Evolutionary conservation across 2,888 invertebrate species (phyloP).

Genomic region (Dinocampus coccinellae): DNA sequence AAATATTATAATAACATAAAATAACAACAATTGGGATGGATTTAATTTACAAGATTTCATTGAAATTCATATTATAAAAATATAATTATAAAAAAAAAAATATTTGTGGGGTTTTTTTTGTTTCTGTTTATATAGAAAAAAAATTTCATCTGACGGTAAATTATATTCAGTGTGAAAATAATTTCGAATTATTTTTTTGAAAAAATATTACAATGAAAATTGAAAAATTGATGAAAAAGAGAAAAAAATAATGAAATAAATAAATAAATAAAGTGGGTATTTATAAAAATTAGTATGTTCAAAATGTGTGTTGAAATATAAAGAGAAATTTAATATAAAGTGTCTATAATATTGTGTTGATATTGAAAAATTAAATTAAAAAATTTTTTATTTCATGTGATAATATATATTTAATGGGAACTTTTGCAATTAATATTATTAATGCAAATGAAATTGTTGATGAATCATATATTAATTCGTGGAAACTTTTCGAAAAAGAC

Average conservation of each 20-base stretch:
- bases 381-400: too few relatives aligned
- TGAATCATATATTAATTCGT: too few relatives aligned
- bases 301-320: constrained; percentile 44
- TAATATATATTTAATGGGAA: constrained; percentile 7
- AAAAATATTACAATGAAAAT: too few relatives aligned
- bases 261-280: constrained; percentile 38
- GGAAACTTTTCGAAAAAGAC: not conserved
- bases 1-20: not conserved
- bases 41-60: constrained; percentile 18
- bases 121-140: not conserved
- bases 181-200: too few relatives aligned
- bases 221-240: constrained; percentile 29
- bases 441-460: not conserved
- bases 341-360: constrained; percentile 28
- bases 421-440: not conserved
- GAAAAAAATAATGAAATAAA: constrained; percentile 34
- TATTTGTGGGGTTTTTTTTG: not conserved
- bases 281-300: constrained; percentile 40
- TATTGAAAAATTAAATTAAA: constrained; percentile 21
- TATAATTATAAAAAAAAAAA: not conserved
- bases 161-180: constrained; percentile 13
- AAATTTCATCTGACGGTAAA: not conserved
- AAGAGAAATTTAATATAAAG: constrained; percentile 23
- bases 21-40: not conserved
- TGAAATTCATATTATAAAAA: not conserved